Evolutionary conservation across 2,113 vertebrate species (phyloP).

Genomic region (Scolopax mira): DNA sequence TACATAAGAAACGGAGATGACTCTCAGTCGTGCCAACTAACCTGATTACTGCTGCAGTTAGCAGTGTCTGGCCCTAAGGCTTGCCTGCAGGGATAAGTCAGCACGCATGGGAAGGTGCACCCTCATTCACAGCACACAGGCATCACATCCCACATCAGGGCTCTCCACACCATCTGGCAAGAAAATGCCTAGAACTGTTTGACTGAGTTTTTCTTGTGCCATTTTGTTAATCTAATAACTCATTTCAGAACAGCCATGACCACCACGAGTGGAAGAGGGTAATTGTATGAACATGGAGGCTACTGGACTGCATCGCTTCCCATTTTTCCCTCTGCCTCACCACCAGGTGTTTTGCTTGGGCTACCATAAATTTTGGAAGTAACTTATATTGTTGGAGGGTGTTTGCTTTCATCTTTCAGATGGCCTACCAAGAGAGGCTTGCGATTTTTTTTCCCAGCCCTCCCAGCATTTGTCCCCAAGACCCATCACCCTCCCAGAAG

Average conservation of each 20-base stretch:
- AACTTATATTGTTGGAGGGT: background rate
- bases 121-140: background rate
- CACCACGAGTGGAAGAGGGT: background rate
- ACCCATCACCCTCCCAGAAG: too few relatives aligned
- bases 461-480: background rate
- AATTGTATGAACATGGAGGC: background rate
- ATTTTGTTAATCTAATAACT: background rate
- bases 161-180: background rate
- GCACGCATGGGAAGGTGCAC: rapidly evolving
- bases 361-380: background rate
- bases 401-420: background rate
- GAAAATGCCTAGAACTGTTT: background rate
- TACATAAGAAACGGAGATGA: background rate
- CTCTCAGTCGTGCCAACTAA: background rate
- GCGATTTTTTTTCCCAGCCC: background rate
- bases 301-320: background rate
- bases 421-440: background rate
- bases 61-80: rapidly evolving
- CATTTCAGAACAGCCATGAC: background rate
- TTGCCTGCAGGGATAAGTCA: background rate
- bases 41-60: background rate
- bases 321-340: background rate
- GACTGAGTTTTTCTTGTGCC: background rate
- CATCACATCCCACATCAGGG: background rate
- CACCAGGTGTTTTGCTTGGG: background rate